Base-by-base conservation (phyloP, 1,140 invertebrate genomes). In the Drosophila sechellia region DNA sequence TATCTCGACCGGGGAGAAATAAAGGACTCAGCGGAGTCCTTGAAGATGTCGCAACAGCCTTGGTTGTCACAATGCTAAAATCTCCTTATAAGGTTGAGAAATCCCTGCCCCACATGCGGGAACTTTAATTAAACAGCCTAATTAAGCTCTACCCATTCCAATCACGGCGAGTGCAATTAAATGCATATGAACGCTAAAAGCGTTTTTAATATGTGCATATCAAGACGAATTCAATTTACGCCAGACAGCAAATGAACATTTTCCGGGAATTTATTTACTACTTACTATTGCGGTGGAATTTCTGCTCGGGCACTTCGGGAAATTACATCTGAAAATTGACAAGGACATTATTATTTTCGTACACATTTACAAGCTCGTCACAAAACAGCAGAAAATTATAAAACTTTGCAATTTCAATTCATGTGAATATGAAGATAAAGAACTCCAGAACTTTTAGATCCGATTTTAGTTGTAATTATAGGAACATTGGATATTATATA, bases 71-170 rank as follows among this genome's bases (percentile, higher is more conserved):
- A 65, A 25, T 50, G n/a, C 34, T 42, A 34, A 25, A 34, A 8
- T 65, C 22, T 6, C 22, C 22, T 13, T 1, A 59, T 20, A 59
- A 34, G 37, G 0, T 4, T 11, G 27, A 13, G 10, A 22, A 61
- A 34, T 58, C 53, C 54, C 1, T 45, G 17, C 12, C 55, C 31
- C 55, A 45, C 22, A 43, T 34, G 13, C 6, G 11, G 13, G 31
- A 20, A 59, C 39, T 63, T 15, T 45, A 64, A 64, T 60, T 64
- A 60, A 46, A 12, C 25, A 61, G 54, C 56, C 57, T 63, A 59
- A 63, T 63, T 63, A 40, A n/a, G 54, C 22, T 63, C 27, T 34
- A 4, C 17, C 59, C 15, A 8, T 22, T 5, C 59, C 55, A 63
- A 57, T 58, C 60, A 17, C n/a, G 12, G 3, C 6, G 37, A 45